Conservation (phyloP, 2,888 invertebrate species). For the Perithous albicinctus region DNA sequence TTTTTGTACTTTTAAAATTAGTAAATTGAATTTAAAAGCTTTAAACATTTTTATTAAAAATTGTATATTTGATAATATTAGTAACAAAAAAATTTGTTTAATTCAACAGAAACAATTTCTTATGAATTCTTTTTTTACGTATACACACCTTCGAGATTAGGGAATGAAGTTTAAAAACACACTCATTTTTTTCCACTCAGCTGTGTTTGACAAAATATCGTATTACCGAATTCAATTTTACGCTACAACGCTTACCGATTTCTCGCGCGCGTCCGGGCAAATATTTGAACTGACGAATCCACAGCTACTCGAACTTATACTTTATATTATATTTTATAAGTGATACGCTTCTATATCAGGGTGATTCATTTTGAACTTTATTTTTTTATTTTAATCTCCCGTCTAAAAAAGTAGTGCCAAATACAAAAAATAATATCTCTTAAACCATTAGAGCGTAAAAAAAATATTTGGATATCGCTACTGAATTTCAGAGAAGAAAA, state of each 20-base stretch:
- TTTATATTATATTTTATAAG: not conserved
- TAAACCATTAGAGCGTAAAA: too few relatives aligned
- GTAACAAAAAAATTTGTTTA: not conserved
- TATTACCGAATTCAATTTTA: conserved; percentile 80
- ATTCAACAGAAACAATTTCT: not conserved
- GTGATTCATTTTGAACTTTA: too few relatives aligned
- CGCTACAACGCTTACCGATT: conserved; percentile 76
- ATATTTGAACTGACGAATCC: conserved; percentile 49
- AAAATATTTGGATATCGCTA: too few relatives aligned
- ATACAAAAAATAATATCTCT: too few relatives aligned
- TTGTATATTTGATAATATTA: not conserved
- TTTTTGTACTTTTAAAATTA: too few relatives aligned
- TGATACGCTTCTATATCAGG: not conserved
- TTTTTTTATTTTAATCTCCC: too few relatives aligned
- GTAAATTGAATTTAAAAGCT: too few relatives aligned
- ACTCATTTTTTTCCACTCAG: conserved; percentile 59
- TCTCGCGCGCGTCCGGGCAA: conserved; percentile 47
- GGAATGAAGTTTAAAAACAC: conserved; percentile 48
- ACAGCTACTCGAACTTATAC: conserved; percentile 27
- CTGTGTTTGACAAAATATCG: conserved; percentile 81
- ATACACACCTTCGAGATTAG: conserved; percentile 42
- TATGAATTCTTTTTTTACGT: not conserved
- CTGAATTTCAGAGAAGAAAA: too few relatives aligned
- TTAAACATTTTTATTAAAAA: too few relatives aligned
- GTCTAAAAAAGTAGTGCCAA: too few relatives aligned